phyloP scores from a whole-genome alignment of 2,797 vertebrate genomes.

The Triplophysa yarkandensis region DNA sequence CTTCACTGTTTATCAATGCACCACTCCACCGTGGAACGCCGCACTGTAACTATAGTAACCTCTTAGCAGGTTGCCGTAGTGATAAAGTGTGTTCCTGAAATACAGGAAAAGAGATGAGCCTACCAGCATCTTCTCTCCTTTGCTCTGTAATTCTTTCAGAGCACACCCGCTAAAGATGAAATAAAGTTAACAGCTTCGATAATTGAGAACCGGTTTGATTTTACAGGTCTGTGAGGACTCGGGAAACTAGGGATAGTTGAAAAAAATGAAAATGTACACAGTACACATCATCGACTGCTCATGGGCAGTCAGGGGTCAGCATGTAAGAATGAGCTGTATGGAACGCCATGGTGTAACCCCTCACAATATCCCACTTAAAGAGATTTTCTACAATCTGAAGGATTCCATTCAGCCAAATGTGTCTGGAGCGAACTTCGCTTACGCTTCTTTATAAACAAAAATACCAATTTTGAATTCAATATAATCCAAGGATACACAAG shows the following conservation, averaged over 20 bases:
- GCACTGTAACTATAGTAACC: slow-evolving; percentile 53
- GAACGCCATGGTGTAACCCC: slow-evolving; percentile 6
- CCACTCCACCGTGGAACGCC: slow-evolving; percentile 33
- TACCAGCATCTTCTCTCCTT: background rate
- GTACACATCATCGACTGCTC: slow-evolving; percentile 1
- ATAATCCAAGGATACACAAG: background rate
- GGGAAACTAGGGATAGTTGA: background rate
- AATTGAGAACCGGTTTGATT: background rate
- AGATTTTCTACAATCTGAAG: slow-evolving; percentile 4
- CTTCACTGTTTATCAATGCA: slow-evolving; percentile 41
- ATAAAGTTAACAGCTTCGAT: too few species aligned
- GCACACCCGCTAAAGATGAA: background rate
- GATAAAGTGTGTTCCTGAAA: slow-evolving; percentile 36
- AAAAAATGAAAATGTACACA: slow-evolving; percentile 24
- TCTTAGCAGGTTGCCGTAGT: slow-evolving; percentile 53
- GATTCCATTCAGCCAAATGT: slow-evolving; percentile 13
- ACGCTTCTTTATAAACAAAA: slow-evolving; percentile 6
- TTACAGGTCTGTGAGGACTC: background rate
- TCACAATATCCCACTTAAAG: background rate
- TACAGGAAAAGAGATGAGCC: slow-evolving; percentile 18
- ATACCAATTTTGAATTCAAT: slow-evolving; percentile 15
- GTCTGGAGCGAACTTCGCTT: slow-evolving; percentile 8
- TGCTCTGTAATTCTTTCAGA: background rate
- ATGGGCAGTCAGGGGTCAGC: slow-evolving; percentile 15
- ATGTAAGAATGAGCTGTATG: slow-evolving; percentile 16